Percentiles rank a stretch among this genome's conserved stretches.
Conservation (phyloP, 2,797 vertebrate genomes). For the Loris lydekkerianus region DNA sequence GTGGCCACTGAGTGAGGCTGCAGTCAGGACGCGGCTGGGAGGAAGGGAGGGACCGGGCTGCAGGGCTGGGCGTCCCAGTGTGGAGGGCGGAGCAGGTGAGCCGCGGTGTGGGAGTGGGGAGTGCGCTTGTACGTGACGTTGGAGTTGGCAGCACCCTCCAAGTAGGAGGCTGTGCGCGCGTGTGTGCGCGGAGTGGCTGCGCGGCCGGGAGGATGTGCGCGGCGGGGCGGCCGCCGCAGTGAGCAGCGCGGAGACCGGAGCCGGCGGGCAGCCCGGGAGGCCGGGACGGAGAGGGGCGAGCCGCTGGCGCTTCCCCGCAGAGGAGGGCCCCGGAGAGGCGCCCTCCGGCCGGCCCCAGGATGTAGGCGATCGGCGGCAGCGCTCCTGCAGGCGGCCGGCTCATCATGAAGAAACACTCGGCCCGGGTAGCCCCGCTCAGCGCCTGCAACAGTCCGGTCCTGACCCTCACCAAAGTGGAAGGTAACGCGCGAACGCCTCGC, state of each 20-base stretch:
- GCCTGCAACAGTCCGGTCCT: slow-evolving; percentile 98
- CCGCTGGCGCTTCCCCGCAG: background rate
- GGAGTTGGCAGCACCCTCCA: slow-evolving; percentile 81
- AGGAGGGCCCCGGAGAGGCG: slow-evolving; percentile 53
- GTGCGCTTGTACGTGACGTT: slow-evolving; percentile 85
- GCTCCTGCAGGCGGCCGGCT: slow-evolving; percentile 93
- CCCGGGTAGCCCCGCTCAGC: slow-evolving; percentile 97
- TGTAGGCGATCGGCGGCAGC: slow-evolving; percentile 93
- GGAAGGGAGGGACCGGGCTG: background rate
- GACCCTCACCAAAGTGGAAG: slow-evolving; percentile 98
- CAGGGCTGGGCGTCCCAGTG: background rate
- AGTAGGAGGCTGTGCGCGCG: slow-evolving; percentile 72
- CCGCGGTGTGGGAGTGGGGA: slow-evolving; percentile 74
- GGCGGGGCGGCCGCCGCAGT: slow-evolving; percentile 76
- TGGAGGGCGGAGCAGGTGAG: slow-evolving; percentile 80
- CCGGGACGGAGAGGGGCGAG: background rate
- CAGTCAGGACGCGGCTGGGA: background rate
- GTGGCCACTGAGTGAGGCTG: background rate
- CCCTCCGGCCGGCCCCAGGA: slow-evolving; percentile 89
- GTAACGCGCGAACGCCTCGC: slow-evolving; percentile 86
- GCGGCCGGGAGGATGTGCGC: slow-evolving; percentile 68
- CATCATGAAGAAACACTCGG: slow-evolving; percentile 98
- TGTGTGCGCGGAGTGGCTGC: slow-evolving; percentile 65
- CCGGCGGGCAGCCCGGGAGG: slow-evolving; percentile 33
- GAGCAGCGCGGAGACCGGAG: slow-evolving; percentile 58